Evolutionary conservation across 2,888 invertebrate species (phyloP).

Genomic region (Thera obeliscata): DNA sequence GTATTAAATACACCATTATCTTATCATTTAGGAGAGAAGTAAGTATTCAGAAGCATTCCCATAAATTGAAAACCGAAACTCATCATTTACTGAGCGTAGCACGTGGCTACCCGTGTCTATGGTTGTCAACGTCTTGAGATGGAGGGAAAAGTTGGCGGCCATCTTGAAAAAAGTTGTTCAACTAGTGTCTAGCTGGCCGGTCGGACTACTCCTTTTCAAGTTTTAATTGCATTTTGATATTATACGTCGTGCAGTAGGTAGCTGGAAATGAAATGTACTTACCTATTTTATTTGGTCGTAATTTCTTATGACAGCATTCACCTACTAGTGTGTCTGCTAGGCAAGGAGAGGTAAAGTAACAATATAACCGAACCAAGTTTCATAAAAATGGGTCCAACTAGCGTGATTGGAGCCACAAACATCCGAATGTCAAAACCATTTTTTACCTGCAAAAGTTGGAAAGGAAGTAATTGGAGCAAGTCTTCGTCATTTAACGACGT

Average conservation of each 20-base stretch:
- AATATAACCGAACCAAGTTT: too few relatives aligned
- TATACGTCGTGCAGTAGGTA: neutral
- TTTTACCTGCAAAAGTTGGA: too few relatives aligned
- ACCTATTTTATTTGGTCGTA: neutral
- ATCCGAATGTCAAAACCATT: too few relatives aligned
- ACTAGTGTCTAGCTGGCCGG: slow-evolving; percentile 50
- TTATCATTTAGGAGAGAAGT: slow-evolving; percentile 13
- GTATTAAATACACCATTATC: neutral
- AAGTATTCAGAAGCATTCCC: slow-evolving; percentile 44
- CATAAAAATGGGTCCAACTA: too few relatives aligned
- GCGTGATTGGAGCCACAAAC: too few relatives aligned
- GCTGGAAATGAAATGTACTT: neutral
- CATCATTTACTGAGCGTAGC: slow-evolving; percentile 60
- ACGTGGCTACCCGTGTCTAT: slow-evolving; percentile 63
- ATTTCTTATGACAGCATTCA: neutral
- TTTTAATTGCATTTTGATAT: slow-evolving; percentile 49
- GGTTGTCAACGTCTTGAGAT: slow-evolving; percentile 58
- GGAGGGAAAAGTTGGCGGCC: slow-evolving; percentile 66
- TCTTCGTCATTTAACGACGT: neutral
- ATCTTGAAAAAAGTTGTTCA: slow-evolving; percentile 72
- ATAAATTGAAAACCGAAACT: slow-evolving; percentile 47
- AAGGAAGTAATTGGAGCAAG: neutral
- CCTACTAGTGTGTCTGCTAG: neutral
- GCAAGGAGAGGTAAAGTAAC: too few relatives aligned
- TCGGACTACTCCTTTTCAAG: slow-evolving; percentile 39